Percentiles rank a stretch among this genome's conserved stretches.
phyloP scores from a whole-genome alignment of 2,888 invertebrate species.

The Acleris emargana region DNA sequence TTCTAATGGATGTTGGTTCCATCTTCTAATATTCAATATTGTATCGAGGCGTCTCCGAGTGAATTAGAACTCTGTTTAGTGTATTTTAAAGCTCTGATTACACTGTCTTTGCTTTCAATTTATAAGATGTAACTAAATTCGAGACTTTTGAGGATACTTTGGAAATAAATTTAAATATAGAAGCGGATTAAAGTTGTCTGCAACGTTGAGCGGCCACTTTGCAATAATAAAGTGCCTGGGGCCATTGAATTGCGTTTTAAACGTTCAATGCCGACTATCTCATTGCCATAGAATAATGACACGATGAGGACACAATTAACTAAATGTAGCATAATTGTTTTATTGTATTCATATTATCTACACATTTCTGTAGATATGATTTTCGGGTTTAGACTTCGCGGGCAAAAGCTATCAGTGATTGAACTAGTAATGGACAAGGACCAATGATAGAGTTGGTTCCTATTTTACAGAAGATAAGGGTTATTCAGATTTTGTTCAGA shows the following conservation, averaged over 20 bases:
- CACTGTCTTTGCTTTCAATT: constrained; percentile 14
- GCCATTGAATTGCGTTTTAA: background rate
- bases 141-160: constrained; percentile 10
- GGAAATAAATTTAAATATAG: constrained; percentile 2
- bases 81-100: background rate
- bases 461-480: too few species aligned
- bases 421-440: too few species aligned
- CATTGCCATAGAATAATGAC: too few species aligned
- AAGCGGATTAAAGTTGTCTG: constrained; percentile 1
- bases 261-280: background rate
- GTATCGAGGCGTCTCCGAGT: constrained; percentile 19
- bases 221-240: background rate
- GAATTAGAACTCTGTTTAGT: background rate
- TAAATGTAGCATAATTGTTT: too few species aligned
- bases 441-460: too few species aligned
- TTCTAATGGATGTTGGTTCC: constrained; percentile 33
- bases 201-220: background rate
- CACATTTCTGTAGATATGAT: too few species aligned
- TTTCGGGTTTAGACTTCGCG: too few species aligned
- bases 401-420: too few species aligned
- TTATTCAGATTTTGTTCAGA: too few species aligned
- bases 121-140: constrained; percentile 25
- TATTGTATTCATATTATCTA: too few species aligned
- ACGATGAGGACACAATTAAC: too few species aligned
- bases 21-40: constrained; percentile 33